Conservation (phyloP, 2,113 vertebrate species). For the Pseudorectes ferrugineus region DNA sequence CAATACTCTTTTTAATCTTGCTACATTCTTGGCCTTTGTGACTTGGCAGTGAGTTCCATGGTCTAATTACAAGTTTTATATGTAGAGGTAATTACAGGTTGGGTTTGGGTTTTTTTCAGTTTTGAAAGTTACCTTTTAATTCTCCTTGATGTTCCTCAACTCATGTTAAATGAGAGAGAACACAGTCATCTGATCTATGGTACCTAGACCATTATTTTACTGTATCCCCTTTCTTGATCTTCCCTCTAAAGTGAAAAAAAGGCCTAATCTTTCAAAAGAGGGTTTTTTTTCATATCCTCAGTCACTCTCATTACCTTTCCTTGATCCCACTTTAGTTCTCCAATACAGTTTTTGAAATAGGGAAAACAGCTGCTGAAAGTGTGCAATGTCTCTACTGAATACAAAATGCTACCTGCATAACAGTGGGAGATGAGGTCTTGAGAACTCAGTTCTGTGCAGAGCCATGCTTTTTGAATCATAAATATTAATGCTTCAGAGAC, state of each 20-base stretch:
- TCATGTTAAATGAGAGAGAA: constrained; percentile 25
- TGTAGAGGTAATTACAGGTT: constrained; percentile 41
- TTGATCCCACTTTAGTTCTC: not conserved
- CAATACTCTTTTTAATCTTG: constrained; percentile 37
- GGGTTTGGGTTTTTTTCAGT: not conserved
- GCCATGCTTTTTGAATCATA: not conserved
- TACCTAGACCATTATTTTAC: constrained; percentile 20
- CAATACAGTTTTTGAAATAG: not conserved
- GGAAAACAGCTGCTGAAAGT: not conserved
- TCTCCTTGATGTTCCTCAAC: not conserved
- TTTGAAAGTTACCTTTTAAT: constrained; percentile 48
- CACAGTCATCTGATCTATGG: not conserved
- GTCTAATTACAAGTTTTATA: constrained; percentile 49
- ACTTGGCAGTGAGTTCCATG: constrained; percentile 17
- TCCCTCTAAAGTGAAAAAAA: not conserved
- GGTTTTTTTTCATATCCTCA: not conserved
- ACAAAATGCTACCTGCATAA: not conserved
- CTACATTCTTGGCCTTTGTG: constrained; percentile 29
- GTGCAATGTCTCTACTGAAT: not conserved
- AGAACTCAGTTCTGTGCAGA: not conserved
- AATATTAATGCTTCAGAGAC: not conserved
- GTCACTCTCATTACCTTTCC: not conserved
- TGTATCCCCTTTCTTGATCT: not conserved
- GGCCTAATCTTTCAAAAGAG: not conserved
- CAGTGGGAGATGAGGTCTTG: not conserved